Evolutionary conservation across 2,113 vertebrate genomes (phyloP), one percentile per base, ranked within the genome.

Genomic region (Galeopterus variegatus): DNA sequence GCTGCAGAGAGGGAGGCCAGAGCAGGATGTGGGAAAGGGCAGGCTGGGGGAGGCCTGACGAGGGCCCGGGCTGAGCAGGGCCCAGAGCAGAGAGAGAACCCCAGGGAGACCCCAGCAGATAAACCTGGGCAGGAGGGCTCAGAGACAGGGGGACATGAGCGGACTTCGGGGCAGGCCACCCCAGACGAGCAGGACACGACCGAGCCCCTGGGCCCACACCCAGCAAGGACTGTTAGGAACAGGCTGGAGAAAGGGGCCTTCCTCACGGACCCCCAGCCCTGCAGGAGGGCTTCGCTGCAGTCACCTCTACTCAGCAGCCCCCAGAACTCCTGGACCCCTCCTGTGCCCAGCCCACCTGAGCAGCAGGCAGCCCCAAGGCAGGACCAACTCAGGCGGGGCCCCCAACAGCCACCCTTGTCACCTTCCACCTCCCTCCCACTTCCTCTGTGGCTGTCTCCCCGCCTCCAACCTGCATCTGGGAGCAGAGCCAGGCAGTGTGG

Each of bases 21-120:
- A 60, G 18, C 84, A 72, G 72, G 90, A 92, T 88, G 90, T 88
- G 93, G 93, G 15, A n/a, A 56, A 31, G 4, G 41, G 41, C 41
- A 41, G 41, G 41, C 4, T 41, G 41, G 41, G 41, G 41, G 41
- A 41, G 41, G 41, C 41, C 41, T 41, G 41, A 41, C 41, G 4
- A 41, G 41, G 41, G 41, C 41, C 41, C 10, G 21, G 85, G 85
- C 64, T 5, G 73, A 77, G 72, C 33, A 26, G 33, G 81, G 52
- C 80, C 93, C 64, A 41, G 28, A 28, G 45, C 52, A 72, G n/a
- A 28, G 33, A 26, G 23, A 31, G 24, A 41, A 28, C 8, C 65
- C 13, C 5, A 69, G 15, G 83, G 41, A 41, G 41, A 41, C 41
- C 41, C 41, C 41, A 41, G 41, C 41, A 41, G 41, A 41, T 41